Base-by-base conservation (phyloP, 2,113 vertebrate genomes). In the Pongo abelii region DNA sequence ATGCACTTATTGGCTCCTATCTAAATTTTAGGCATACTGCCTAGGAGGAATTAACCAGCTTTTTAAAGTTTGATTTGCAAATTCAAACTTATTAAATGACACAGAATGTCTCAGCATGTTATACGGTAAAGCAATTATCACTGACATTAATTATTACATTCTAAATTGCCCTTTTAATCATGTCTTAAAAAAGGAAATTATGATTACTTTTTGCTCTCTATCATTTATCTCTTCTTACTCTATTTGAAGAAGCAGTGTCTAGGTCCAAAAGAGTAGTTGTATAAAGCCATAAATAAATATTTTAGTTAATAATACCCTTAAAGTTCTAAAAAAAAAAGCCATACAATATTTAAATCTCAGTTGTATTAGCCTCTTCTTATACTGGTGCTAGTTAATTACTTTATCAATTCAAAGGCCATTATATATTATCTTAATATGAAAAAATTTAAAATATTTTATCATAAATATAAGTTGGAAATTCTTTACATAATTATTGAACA, bases 71-170 rank as follows among this genome's bases (percentile, higher is more conserved):
- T 90, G 69, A 89, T 86, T 92, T 96, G n/a, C 61, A 97, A 84
- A 94, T 87, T 27, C 64, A 93, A 77, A 32, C 23, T 77, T 95
- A 93, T 96, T 95, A 95, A 96, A 90, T 94, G 72, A 85, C 84
- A 93, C 50, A 75, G 40, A 94, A 72, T 98, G 30, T 97, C 84
- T 94, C 90, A 96, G 90, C 77, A 93, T 97, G 95, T 90, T 90
- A 96, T 97, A 84, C 40, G 55, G 74, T 92, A 93, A 91, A 69
- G 84, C 50, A 94, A 92, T 97, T 98, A 95, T 94, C 87, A 94
- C 35, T 92, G 94, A 94, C 55, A 93, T 97, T 97, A 97, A 96
- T 97, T 98, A 81, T 96, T 95, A 91, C 35, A 94, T 92, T 97
- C 61, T 92, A 84, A 96, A 96, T 96, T 98, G 48, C 77, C 40